Evolutionary conservation across 2,113 vertebrate species (phyloP), one percentile per base, ranked within the genome.

Genomic region (Polyodon spathula): DNA sequence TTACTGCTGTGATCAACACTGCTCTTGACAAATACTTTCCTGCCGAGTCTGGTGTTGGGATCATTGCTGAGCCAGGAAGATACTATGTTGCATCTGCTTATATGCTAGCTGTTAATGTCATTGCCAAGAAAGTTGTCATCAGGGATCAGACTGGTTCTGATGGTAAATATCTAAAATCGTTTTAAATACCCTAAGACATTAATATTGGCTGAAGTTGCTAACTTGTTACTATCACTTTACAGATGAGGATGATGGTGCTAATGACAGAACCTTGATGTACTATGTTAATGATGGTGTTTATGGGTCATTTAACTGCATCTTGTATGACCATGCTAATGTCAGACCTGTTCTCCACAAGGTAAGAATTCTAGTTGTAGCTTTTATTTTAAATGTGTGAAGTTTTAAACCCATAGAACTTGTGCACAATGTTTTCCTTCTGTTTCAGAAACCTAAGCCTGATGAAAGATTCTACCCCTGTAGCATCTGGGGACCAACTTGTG

Each of bases 221-320:
- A 59, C 15, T 15, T 39, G 38, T 27, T 16, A 1, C 7, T 1
- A 37, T 38, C n/a, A 63, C 64, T 27, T 74, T 77, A 4, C 73
- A 97, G 96, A 97, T 67, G 96, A 97, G 73, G 86, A 88, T 1
- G 92, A 97, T 17, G 86, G 85, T 62, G 44, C 76, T 48, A 88
- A 60, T 61, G 91, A 97, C 61, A 83, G 77, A 66, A 97, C 93
- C 8, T 77, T 97, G 8, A 98, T 99, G 96, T 99, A 98, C 61
- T 99, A 98, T 0, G 93, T 99, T 60, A 99, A 99, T 1, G 95
- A 99, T 54, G 95, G 96, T 0, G 94, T 99, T 2, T 98, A 99
- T n/a, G 95, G 95, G 0, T 99, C 95, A 0, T 99, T 99, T 69
- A 98, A 98, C 71, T 97, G 94, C 75, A 96, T 99, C 65, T 75